Conservation (phyloP, 2,797 vertebrate genomes). For the Cyprinodon diabolis region DNA sequence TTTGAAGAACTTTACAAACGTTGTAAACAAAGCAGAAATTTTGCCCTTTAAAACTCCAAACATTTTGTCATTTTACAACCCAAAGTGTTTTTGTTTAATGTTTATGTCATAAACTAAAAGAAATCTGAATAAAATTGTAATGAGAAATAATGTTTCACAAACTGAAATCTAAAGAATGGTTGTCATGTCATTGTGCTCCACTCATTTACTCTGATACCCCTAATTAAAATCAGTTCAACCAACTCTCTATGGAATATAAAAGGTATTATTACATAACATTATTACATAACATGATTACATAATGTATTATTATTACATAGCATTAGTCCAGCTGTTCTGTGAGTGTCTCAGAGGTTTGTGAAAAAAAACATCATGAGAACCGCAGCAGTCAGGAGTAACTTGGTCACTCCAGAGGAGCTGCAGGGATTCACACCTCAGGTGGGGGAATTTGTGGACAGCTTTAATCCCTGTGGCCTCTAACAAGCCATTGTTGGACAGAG, state of each 20-base stretch:
- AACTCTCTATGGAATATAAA: too few relatives aligned
- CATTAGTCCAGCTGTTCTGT: too few relatives aligned
- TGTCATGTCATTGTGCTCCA: background rate
- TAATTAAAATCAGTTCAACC: background rate
- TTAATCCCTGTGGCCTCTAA: too few relatives aligned
- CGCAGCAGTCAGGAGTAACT: background rate
- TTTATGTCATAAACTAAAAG: background rate
- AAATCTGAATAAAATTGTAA: background rate
- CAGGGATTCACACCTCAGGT: too few relatives aligned
- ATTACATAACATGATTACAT: too few relatives aligned
- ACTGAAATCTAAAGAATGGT: background rate
- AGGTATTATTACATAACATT: too few relatives aligned
- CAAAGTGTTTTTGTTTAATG: background rate
- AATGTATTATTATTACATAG: too few relatives aligned
- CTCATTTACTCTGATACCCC: background rate
- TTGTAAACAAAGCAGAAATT: background rate
- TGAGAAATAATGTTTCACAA: background rate
- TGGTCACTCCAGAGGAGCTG: too few relatives aligned
- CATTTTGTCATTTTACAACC: background rate
- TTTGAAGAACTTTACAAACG: background rate
- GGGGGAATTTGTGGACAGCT: too few relatives aligned
- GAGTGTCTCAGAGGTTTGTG: too few relatives aligned
- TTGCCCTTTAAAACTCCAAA: background rate
- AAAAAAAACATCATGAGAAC: too few relatives aligned
- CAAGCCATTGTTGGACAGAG: background rate